Evolutionary conservation across 2,113 vertebrate genomes (phyloP).

Genomic region (Microtus montanus): DNA sequence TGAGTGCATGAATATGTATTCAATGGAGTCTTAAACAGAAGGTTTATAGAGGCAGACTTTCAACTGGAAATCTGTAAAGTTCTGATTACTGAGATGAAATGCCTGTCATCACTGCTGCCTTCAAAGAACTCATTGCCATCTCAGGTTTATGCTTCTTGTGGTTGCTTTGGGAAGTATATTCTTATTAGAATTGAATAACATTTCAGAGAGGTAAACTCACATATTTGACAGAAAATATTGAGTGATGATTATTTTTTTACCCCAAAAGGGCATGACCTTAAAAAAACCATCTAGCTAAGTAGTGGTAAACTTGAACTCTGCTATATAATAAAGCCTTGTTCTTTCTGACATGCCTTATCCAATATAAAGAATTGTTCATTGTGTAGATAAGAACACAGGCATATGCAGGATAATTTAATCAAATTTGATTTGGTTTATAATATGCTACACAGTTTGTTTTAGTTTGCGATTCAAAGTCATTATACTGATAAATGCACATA

Average conservation of each 20-base stretch:
- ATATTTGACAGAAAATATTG: conserved; percentile 2
- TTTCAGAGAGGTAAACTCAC: conserved; percentile 39
- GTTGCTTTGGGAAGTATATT: conserved; percentile 46
- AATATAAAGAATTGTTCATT: background rate
- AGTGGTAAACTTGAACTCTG: conserved; percentile 12
- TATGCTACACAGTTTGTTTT: background rate
- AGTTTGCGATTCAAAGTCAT: conserved; percentile 14
- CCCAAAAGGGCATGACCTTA: conserved; percentile 12
- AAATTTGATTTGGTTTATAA: background rate
- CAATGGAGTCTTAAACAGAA: background rate
- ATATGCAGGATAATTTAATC: background rate
- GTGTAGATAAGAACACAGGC: background rate
- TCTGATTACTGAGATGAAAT: background rate
- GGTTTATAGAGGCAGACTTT: background rate
- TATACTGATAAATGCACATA: conserved; percentile 34
- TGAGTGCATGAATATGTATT: background rate
- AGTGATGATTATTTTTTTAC: conserved; percentile 27
- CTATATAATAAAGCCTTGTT: background rate
- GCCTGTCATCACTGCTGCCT: background rate
- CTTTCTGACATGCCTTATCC: background rate
- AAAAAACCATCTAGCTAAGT: conserved; percentile 35
- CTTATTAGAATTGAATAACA: conserved; percentile 25
- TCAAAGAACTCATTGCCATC: background rate
- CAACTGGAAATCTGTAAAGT: background rate
- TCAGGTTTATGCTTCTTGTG: background rate